These are phyloP conservation scores for Mimachlamys varia DNA, from an alignment of 2,888 invertebrate species.

Conservation along the genomic window DNA sequence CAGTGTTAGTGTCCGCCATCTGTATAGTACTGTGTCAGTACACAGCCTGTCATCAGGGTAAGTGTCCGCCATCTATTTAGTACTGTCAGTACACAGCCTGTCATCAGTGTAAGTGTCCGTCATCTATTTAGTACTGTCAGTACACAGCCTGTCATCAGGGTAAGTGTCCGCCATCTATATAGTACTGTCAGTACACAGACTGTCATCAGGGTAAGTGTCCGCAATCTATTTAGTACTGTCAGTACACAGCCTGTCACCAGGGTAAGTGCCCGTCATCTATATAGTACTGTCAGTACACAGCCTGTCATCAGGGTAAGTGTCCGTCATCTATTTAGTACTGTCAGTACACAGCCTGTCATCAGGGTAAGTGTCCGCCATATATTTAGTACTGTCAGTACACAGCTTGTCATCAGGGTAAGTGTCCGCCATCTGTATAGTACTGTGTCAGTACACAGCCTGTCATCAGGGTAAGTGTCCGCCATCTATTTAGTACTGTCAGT, in stretches of 20 bases:
- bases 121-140: constrained; percentile 44
- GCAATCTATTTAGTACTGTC: constrained; percentile 38
- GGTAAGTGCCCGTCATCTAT: constrained; percentile 44
- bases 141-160: constrained; percentile 55
- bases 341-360: constrained; percentile 52
- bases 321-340: constrained; percentile 37
- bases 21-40: constrained; percentile 44
- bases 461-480: constrained; percentile 48
- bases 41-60: constrained; percentile 55
- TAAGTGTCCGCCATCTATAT: neutral
- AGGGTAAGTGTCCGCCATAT: constrained; percentile 45
- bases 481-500: constrained; percentile 44
- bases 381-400: constrained; percentile 46
- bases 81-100: constrained; percentile 55
- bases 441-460: constrained; percentile 54
- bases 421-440: too few species aligned
- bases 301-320: constrained; percentile 54
- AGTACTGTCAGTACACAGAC: constrained; percentile 50
- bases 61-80: neutral
- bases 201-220: constrained; percentile 53
- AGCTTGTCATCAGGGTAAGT: constrained; percentile 55
- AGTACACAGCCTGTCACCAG: constrained; percentile 52
- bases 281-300: constrained; percentile 48
- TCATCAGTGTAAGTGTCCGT: constrained; percentile 48
- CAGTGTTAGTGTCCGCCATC: constrained; percentile 45